Evolutionary conservation across 2,888 invertebrate genomes (phyloP), one percentile per base, ranked within the genome.

Genomic region (Macrostomum cliftonense): DNA sequence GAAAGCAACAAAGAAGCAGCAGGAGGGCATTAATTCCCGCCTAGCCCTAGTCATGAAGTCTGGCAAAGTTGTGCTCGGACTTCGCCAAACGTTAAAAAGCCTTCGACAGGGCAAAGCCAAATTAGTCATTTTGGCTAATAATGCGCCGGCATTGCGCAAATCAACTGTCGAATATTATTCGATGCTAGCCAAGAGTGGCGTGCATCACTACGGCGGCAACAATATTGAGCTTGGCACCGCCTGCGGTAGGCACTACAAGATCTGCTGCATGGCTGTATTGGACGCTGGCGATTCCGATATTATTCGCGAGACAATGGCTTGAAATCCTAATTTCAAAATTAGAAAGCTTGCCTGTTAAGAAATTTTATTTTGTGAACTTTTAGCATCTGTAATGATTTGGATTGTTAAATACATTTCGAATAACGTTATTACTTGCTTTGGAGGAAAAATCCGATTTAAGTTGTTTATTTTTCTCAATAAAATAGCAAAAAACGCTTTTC

Each of bases 121-220:
- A 73, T 77, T 99, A 67, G 86, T 99, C 65, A 89, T 97, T 73
- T 91, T 97, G 63, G 89, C 93, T 63, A 95, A 87, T 76, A 97
- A 99, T 73, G 93, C 95, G 21, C 95, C 97, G 57, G 88, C 93
- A 43, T 78, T 99, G 11, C 39, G 97, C 75, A 91, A 91, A 76
- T 91, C 89, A 1, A 95, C 97, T 75, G 93, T 97, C 70, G 95
- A 99, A 71, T 99, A 99, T 73, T 97, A 97, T 68, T 95, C 95
- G 51, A 89, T 99, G 82, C 78, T 99, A 74, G 89, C 97, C 42
- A 95, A 93, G 74, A 95, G 93, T 52, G 97, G 95, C 58, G 97
- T 97, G 45, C 95, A 97, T 71, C 95, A 97, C 71, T 97, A 97
- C 77, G 83, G 86, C 57, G 97, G 97, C 47, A 95, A 89, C 76